Base-by-base conservation (phyloP, 2,113 vertebrate species). In the Ascaphus truei region DNA sequence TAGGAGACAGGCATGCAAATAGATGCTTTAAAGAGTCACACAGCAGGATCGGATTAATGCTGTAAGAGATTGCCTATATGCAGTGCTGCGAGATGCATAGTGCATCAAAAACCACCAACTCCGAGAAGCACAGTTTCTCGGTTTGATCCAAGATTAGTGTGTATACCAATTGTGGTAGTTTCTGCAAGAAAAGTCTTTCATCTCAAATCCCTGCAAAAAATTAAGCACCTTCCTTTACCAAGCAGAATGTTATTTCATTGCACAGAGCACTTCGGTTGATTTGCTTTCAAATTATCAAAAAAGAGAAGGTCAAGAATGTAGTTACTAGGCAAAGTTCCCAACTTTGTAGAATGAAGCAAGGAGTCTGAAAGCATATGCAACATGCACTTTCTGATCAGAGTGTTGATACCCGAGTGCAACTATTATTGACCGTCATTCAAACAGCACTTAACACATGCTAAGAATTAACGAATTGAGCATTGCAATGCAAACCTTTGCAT, bases 301-400 rank as follows among this genome's bases (percentile, higher is more conserved):
- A n/a, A n/a, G n/a, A n/a, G n/a, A n/a, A n/a, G n/a, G n/a, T n/a
- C n/a, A n/a, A n/a, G n/a, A n/a, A n/a, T n/a, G n/a, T 73, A 74
- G 50, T 23, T 39, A 36, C 68, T 66, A 79, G 68, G 33, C 10
- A 81, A 77, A 59, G 68, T 77, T 73, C 73, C 7, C 36, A 72
- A 52, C 71, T 82, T 63, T 37, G 61, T 72, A 29, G 3, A 50
- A 76, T 79, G 30, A 43, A 75, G 79, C 8, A n/a, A n/a, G 36
- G 20, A 69, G 71, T 66, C 76, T 72, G 41, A 81, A 83, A 86
- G 58, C 41, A 80, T 81, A 79, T 50, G 67, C 53, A 12, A 78
- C 34, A 74, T 75, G 78, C 48, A 61, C n/a, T 77, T 77, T 79
- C 2, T 77, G 68, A 75, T 79, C 45, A 73, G 83, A 80, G 7